Base-by-base conservation (phyloP, 1,140 invertebrate genomes). In the Hyposmocoma kahamanoa region DNA sequence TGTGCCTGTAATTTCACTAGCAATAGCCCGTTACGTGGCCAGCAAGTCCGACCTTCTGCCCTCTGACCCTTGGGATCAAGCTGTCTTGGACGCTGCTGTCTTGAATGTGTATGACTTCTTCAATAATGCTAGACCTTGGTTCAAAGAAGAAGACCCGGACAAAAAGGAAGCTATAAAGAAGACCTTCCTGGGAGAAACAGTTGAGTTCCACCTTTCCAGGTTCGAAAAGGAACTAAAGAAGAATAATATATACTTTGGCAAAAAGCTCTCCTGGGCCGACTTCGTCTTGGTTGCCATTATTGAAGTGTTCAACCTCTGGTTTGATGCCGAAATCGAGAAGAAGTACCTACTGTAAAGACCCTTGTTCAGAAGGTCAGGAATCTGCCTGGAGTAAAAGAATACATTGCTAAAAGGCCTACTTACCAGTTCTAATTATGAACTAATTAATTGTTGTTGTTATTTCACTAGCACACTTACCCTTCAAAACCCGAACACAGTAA, bases 221-320 rank as follows among this genome's bases (percentile, higher is more conserved):
- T 76, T 84, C 43, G 77, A 84, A 34, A 80, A 76, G 42, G 64
- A 74, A 20, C 56, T 84, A 18, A 68, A 72, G 38, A 59, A 59
- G 9, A 80, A 76, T 48, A 73, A 73, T 15, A 79, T 79, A 50
- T 74, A 53, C 48, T 83, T 84, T 43, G 54, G 55, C 15, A 76
- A 74, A 61, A 81, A 78, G 84, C 28, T 86, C 34, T 67, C 65
- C 17, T 86, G 84, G 84, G 69, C 70, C 20, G 84, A 86, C 47
- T 84, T 86, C 47, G 56, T 83, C 9, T 66, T 86, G 1, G 64
- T 82, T 0, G 80, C 69, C 3, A 69, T 74, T 18, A 51, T 81
- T 0, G 84, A 86, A 50, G 59, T 69, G 0, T 41, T 64, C 5
- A 69, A 76, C 50, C 43, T 73, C 3, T 72, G 76, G 54, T 46